Evolutionary conservation across 2,797 vertebrate species (phyloP), one percentile per base, ranked within the genome.

Genomic region (Pempheris klunzingeri): DNA sequence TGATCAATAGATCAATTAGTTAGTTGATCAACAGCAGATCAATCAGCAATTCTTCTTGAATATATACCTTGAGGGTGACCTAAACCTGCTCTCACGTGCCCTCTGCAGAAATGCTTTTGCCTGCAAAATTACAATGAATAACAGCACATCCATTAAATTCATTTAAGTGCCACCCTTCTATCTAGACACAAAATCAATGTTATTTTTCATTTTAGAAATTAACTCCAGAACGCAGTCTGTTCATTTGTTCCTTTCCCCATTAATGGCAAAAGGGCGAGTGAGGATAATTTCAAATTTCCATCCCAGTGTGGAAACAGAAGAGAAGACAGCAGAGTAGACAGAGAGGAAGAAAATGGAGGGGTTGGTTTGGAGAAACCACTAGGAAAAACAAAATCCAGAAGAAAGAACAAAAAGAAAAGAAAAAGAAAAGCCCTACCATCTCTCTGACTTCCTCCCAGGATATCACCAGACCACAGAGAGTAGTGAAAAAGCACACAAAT

Each of bases 401-500:
- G 30, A 32, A 32, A 32, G 74, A 62, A 77, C 71, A 85, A 83
- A 71, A 57, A 67, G 60, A 63, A 74, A 77, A 90, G 64, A 32
- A 66, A 73, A 84, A 80, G 60, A 80, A 77, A 81, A 82, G 66
- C 67, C 34, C 55, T 10, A 59, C 61, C 73, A 83, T 88, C 77
- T 72, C 80, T 82, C 69, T 9, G 44, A 82, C 82, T 86, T 87
- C 77, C 85, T 92, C 88, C 83, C 80, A 78, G 83, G 85, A 88
- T 75, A 85, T 82, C 76, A 52, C 2, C 60, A 75, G 69, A 88
- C 87, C 87, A 79, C 69, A 88, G 85, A 85, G 82, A 84, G 65
- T 10, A 80, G 76, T 59, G 66, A 85, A 83, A 80, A 82, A 86
- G 81, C 79, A 83, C 81, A 88, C 87, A 91, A 71, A 86, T 87